Evolutionary conservation across 2,888 invertebrate genomes (phyloP).

Genomic region (Conchocele bisecta): DNA sequence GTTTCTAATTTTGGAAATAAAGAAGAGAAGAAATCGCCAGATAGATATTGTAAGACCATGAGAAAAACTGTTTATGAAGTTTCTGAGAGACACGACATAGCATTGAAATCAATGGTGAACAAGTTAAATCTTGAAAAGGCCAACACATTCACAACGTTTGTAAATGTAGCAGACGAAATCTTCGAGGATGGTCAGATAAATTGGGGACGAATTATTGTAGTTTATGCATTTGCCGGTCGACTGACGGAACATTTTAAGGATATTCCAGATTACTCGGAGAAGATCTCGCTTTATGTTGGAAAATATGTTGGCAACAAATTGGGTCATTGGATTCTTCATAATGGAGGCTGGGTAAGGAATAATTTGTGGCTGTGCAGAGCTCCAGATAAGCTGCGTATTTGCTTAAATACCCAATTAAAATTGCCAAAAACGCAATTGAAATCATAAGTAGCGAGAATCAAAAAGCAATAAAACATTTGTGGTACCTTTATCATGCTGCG

Average conservation of each 20-base stretch:
- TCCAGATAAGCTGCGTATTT: no score
- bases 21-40: constrained; percentile 66
- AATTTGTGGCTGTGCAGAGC: background rate
- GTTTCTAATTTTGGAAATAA: constrained; percentile 67
- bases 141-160: constrained; percentile 75
- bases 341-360: constrained; percentile 81
- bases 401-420: no score
- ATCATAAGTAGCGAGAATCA: no score
- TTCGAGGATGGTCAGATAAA: constrained; percentile 80
- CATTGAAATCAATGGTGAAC: constrained; percentile 78
- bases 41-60: constrained; percentile 79
- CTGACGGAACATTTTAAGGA: constrained; percentile 69
- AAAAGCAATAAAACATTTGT: no score
- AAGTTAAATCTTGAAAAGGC: constrained; percentile 72
- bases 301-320: constrained; percentile 79
- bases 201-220: constrained; percentile 81
- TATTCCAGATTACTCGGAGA: constrained; percentile 62
- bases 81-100: constrained; percentile 76
- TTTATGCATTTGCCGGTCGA: constrained; percentile 79
- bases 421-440: no score
- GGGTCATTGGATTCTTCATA: constrained; percentile 78
- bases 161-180: constrained; percentile 79
- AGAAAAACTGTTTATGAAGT: constrained; percentile 78
- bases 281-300: constrained; percentile 78
- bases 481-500: no score